phyloP scores from a whole-genome alignment of 1,140 invertebrate species.

The Sarcophaga peregrina region DNA sequence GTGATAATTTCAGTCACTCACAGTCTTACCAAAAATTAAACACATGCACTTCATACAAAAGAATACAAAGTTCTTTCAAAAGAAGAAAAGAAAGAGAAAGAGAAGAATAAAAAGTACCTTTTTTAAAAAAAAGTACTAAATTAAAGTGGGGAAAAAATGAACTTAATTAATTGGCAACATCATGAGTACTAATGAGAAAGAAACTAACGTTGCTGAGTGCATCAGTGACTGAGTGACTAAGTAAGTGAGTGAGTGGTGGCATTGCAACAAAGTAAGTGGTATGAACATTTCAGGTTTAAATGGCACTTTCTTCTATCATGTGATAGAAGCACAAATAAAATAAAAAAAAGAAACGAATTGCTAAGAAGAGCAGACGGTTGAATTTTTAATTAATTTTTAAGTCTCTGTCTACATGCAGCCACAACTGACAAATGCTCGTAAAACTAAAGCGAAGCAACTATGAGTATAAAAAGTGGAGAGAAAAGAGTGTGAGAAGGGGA shows the following conservation, averaged over 20 bases:
- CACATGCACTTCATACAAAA: too few species aligned
- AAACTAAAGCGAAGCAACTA: too few species aligned
- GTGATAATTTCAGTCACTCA: background rate
- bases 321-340: too few species aligned
- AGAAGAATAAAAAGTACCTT: background rate
- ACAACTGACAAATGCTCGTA: too few species aligned
- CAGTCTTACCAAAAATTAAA: too few species aligned
- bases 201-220: background rate
- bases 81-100: background rate
- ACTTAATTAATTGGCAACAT: constrained; percentile 22
- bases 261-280: background rate
- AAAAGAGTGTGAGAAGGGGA: background rate
- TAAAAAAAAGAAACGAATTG: too few species aligned
- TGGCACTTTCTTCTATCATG: background rate
- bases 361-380: too few species aligned
- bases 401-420: too few species aligned
- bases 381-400: too few species aligned
- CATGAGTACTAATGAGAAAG: background rate
- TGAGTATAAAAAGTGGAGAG: background rate
- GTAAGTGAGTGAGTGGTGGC: background rate
- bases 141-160: background rate
- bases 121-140: background rate
- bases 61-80: too few species aligned
- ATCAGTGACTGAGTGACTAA: too few species aligned
- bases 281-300: background rate